Conservation (phyloP, 2,888 invertebrate genomes). For the Heliconius aoede region DNA sequence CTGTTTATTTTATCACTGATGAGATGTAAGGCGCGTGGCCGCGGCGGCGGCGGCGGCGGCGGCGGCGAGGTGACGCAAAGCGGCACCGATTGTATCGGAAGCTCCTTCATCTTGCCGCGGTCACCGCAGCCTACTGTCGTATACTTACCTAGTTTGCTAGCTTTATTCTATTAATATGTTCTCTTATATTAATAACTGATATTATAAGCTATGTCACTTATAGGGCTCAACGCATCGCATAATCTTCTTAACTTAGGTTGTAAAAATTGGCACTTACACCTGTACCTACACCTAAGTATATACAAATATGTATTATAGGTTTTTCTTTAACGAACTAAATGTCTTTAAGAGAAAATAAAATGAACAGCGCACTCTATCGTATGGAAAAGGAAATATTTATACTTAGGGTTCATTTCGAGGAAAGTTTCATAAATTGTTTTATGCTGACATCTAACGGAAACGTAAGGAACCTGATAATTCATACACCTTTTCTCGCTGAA, state of each 20-base stretch:
- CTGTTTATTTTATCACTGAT: slow-evolving; percentile 69
- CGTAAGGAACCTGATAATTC: slow-evolving; percentile 53
- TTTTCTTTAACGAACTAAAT: background rate
- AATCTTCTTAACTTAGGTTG: no score
- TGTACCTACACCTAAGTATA: background rate
- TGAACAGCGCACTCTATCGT: slow-evolving; percentile 71
- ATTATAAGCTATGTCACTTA: background rate
- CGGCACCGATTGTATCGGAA: slow-evolving; percentile 65
- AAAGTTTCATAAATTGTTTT: slow-evolving; percentile 47
- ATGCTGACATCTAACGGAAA: slow-evolving; percentile 76
- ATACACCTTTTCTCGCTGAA: background rate
- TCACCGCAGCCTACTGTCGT: slow-evolving; percentile 40
- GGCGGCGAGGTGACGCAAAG: slow-evolving; percentile 72
- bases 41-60: slow-evolving; percentile 66
- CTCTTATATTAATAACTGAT: background rate
- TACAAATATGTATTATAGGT: background rate
- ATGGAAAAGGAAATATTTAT: slow-evolving; percentile 55
- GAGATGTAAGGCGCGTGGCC: slow-evolving; percentile 73
- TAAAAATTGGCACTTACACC: no score
- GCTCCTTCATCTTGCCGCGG: slow-evolving; percentile 75
- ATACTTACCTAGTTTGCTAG: slow-evolving; percentile 17
- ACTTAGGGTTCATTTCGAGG: slow-evolving; percentile 53
- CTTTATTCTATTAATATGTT: slow-evolving; percentile 14
- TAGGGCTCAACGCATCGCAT: no score
- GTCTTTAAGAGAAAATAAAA: background rate